Evolutionary conservation across 2,888 invertebrate species (phyloP).

Genomic region (Nomada fabriciana): DNA sequence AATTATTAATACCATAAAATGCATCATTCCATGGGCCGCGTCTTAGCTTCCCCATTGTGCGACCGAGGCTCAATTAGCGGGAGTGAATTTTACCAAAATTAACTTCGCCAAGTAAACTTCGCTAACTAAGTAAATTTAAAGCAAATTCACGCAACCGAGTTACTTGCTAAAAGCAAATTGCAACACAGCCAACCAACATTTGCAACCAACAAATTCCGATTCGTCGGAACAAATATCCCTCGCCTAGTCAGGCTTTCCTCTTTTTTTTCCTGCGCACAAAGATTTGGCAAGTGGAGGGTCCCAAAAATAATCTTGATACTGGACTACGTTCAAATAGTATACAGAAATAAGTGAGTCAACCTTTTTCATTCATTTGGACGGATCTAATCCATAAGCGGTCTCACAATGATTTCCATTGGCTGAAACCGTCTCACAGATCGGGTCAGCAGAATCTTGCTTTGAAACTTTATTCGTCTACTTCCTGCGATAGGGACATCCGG

Average conservation of each 20-base stretch:
- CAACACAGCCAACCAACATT: constrained; percentile 22
- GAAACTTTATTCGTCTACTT: constrained; percentile 57
- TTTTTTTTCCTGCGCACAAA: neutral
- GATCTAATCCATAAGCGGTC: neutral
- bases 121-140: constrained; percentile 40
- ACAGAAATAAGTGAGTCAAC: neutral
- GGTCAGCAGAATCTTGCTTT: constrained; percentile 40
- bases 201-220: constrained; percentile 29
- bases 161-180: constrained; percentile 42
- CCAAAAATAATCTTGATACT: too few relatives aligned
- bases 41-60: constrained; percentile 30
- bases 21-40: constrained; percentile 22
- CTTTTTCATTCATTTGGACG: neutral
- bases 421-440: neutral
- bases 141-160: constrained; percentile 38
- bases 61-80: constrained; percentile 28
- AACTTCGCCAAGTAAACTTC: constrained; percentile 34
- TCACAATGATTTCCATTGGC: neutral
- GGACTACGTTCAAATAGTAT: too few relatives aligned
- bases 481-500: constrained; percentile 51
- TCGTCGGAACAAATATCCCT: neutral
- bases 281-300: too few relatives aligned
- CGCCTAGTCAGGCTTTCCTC: neutral
- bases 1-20: constrained; percentile 30
- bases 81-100: constrained; percentile 40